A percentile compares a stretch with the other conserved stretches of the same genome.
Conservation (phyloP, 2,113 vertebrate species). For the Periophthalmodon schlosseri region DNA sequence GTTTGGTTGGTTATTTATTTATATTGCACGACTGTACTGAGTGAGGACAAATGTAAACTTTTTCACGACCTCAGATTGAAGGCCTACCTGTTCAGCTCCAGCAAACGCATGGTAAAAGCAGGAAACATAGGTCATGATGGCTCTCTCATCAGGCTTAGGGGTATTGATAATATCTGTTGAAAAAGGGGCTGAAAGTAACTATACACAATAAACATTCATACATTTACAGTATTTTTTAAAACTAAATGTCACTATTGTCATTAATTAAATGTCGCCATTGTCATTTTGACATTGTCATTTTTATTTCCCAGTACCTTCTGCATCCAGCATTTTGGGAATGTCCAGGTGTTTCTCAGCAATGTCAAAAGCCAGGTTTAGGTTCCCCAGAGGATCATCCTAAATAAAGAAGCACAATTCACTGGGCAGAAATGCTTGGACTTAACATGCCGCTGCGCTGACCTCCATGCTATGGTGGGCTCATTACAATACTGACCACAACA, state of each 20-base stretch:
- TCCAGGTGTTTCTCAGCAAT: constrained; percentile 98
- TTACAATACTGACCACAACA: constrained; percentile 19
- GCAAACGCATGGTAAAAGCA: constrained; percentile 99
- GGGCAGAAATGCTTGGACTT: constrained; percentile 48
- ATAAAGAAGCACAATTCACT: constrained; percentile 66
- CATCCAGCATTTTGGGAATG: constrained; percentile 99
- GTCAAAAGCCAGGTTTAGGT: constrained; percentile 97
- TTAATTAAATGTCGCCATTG: too few relatives aligned
- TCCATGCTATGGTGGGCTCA: constrained; percentile 38
- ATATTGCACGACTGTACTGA: too few relatives aligned
- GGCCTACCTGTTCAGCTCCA: constrained; percentile 95
- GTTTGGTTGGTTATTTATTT: too few relatives aligned
- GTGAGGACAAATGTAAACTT: too few relatives aligned
- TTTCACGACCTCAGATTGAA: too few relatives aligned
- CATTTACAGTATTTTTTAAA: too few relatives aligned
- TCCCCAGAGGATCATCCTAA: constrained; percentile 96
- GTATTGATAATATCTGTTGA: constrained; percentile 94
- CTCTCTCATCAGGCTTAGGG: constrained; percentile 97
- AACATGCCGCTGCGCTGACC: constrained; percentile 52
- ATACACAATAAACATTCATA: not conserved
- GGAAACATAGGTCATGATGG: constrained; percentile 99
- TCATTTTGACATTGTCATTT: not conserved
- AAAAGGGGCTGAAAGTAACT: not conserved
- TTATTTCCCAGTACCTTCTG: constrained; percentile 85
- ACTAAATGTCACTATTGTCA: too few relatives aligned